A percentile compares a stretch with the other conserved stretches of the same genome.
Evolutionary conservation across 2,888 invertebrate genomes (phyloP).

Genomic region (Galerucella pusilla): DNA sequence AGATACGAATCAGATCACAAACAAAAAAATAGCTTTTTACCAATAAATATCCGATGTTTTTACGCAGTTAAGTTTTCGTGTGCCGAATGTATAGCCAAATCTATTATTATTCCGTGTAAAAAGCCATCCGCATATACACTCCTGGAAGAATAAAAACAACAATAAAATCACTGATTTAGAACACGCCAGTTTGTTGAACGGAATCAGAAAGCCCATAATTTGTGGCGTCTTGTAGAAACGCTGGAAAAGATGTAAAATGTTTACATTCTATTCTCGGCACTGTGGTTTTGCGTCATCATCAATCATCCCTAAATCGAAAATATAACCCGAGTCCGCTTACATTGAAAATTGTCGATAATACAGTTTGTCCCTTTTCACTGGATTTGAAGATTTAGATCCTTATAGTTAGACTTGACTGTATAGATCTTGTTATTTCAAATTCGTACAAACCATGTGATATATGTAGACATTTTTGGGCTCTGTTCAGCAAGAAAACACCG

Average conservation of each 20-base stretch:
- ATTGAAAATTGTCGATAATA: background rate
- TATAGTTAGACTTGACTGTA: no score
- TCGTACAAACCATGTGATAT: no score
- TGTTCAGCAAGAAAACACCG: no score
- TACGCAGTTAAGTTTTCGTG: background rate
- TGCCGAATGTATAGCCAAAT: constrained; percentile 1
- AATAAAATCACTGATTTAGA: constrained; percentile 38
- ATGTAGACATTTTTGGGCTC: no score
- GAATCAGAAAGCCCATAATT: constrained; percentile 31
- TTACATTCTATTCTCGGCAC: constrained; percentile 35
- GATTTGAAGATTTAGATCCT: no score
- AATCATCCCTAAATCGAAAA: constrained; percentile 38
- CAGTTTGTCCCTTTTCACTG: no score
- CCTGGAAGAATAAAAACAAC: constrained; percentile 34
- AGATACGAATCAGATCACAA: background rate
- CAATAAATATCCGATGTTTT: background rate
- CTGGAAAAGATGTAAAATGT: constrained; percentile 33
- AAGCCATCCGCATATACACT: constrained; percentile 27
- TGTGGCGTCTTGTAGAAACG: constrained; percentile 31
- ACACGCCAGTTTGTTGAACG: constrained; percentile 21
- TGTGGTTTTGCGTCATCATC: constrained; percentile 36
- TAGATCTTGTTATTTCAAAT: no score
- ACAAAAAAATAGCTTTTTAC: background rate
- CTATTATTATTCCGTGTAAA: constrained; percentile 26
- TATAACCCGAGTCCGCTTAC: constrained; percentile 4